These are phyloP conservation scores for Drosophila kikkawai DNA, from an alignment of 1,140 invertebrate genomes.

Conservation along the genomic window DNA sequence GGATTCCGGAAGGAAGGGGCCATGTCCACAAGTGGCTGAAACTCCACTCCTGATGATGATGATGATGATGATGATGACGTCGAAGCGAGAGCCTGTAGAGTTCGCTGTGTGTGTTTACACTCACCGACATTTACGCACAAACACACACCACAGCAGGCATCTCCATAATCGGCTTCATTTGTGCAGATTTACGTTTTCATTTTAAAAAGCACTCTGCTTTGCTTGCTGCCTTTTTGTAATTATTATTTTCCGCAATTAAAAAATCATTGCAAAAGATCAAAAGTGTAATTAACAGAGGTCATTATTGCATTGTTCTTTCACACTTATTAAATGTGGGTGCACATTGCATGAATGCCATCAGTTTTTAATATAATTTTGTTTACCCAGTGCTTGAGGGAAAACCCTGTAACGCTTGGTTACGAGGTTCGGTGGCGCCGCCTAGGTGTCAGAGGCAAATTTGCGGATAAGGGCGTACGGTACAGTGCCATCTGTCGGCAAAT, in stretches of 20 bases:
- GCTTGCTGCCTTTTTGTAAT: conserved; percentile 22
- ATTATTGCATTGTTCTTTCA: conserved; percentile 40
- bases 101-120: conserved; percentile 11
- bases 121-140: background rate
- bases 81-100: conserved; percentile 1
- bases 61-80: conserved; percentile 10
- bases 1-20: conserved; percentile 14
- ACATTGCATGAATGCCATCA: background rate
- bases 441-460: too few species aligned
- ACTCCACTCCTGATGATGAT: conserved; percentile 13
- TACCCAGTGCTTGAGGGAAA: background rate
- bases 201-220: conserved; percentile 35
- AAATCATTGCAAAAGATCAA: conserved; percentile 55
- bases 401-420: too few species aligned
- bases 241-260: conserved; percentile 47
- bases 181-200: conserved; percentile 44
- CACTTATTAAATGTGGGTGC: conserved; percentile 21
- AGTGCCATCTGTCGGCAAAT: too few species aligned
- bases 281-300: conserved; percentile 54
- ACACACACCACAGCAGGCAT: conserved; percentile 2
- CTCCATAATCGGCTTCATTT: conserved; percentile 59
- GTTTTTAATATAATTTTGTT: background rate
- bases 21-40: conserved; percentile 38
- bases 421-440: too few species aligned
- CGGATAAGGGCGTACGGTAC: too few species aligned